Percentiles rank a stretch among this genome's conserved stretches.
These are phyloP conservation scores for Dicrurus megarhynchus DNA, from an alignment of 2,113 vertebrate genomes.

Conservation along the genomic window DNA sequence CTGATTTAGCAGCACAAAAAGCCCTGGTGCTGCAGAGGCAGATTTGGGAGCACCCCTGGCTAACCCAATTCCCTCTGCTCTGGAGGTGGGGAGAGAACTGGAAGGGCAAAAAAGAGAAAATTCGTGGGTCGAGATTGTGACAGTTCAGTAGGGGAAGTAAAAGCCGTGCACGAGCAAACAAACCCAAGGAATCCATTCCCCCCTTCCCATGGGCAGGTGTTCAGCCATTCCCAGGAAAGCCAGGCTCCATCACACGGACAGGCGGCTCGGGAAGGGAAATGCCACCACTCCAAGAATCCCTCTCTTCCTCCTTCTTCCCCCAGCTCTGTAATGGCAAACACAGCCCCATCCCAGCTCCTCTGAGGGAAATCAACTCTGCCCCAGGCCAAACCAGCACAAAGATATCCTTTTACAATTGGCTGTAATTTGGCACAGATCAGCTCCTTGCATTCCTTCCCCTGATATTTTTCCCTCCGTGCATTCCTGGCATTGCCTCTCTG, in stretches of 20 bases:
- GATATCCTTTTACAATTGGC: neutral
- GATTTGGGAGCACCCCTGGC: neutral
- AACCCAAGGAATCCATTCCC: neutral
- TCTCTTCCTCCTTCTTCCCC: neutral
- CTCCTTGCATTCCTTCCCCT: neutral
- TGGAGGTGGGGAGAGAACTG: neutral
- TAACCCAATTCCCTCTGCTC: neutral
- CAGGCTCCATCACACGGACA: neutral
- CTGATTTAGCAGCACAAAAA: neutral
- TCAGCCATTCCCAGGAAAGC: neutral
- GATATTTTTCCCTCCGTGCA: fast-evolving
- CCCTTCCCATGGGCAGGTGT: neutral
- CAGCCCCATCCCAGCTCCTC: neutral
- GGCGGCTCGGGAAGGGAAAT: neutral
- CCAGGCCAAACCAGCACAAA: neutral
- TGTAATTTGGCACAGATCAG: neutral
- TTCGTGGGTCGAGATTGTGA: fast-evolving
- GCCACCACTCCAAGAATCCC: neutral
- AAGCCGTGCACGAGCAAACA: neutral
- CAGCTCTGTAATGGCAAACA: neutral
- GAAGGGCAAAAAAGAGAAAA: neutral
- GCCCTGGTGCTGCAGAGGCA: neutral
- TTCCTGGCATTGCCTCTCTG: neutral
- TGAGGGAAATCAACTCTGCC: neutral
- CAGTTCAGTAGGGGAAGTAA: no score